Conservation (phyloP, 2,113 vertebrate genomes). For the Prunella fulvescens region DNA sequence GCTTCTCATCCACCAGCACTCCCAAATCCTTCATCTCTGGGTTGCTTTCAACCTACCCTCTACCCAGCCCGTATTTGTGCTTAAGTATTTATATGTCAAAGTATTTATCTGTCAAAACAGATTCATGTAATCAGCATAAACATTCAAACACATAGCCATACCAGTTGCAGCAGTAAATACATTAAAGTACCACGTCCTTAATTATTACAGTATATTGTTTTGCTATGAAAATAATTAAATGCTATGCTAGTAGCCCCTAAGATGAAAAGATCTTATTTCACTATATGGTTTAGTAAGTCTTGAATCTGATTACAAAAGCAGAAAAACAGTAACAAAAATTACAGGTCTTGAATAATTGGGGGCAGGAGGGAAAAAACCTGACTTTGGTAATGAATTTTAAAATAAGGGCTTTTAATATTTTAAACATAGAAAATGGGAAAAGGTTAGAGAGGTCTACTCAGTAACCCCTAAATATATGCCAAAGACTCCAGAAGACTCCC, state of each 20-base stretch:
- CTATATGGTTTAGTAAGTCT: not conserved
- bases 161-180: not conserved
- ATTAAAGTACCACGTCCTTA: not conserved
- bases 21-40: not conserved
- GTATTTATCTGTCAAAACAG: not conserved
- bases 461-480: not conserved
- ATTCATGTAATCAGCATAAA: not conserved
- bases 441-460: not conserved
- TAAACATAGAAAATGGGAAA: not conserved
- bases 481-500: not conserved
- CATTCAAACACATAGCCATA: not conserved
- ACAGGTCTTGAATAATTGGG: not conserved
- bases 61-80: not conserved
- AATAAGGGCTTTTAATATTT: not conserved
- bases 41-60: not conserved
- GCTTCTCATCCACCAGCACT: not conserved
- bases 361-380: not conserved
- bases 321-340: not conserved
- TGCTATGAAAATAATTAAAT: not conserved
- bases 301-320: not conserved
- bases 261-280: not conserved
- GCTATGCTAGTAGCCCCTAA: not conserved
- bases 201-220: not conserved
- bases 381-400: not conserved
- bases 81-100: not conserved